Evolutionary conservation across 2,888 invertebrate species (phyloP), one percentile per base, ranked within the genome.

Genomic region (Erynnis tages): DNA sequence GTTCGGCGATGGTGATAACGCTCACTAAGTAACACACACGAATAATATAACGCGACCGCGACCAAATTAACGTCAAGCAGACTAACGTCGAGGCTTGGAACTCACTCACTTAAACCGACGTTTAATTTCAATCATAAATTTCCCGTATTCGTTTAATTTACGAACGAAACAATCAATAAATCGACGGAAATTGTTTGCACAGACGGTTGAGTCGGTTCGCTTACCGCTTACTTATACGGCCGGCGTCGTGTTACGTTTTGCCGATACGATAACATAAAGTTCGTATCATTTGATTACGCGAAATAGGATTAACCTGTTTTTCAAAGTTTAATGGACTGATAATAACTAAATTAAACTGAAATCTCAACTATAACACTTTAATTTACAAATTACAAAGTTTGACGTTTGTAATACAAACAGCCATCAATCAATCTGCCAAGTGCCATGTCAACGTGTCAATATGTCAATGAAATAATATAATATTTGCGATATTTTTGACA

Each of bases 1-100:
- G 71, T 64, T 67, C 64, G 61, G 50, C 55, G 69, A 62, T 63
- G 59, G 63, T 79, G 82, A 83, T 85, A 85, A 82, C 74, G 69
- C 65, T 58, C 54, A 57, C 60, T 59, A 67, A 66, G 65, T 61
- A 67, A 62, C 61, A 49, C 55, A 58, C 55, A 48, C 52, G 54
- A 46, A 47, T 53, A 46, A 38, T 50, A 53, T 67, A 67, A 75
- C 59, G 57, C 63, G 53, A 57, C 71, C 62, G 59, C 63, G 70
- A 66, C 68, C 64, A 69, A 71, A 71, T 68, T 69, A 70, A 61
- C 63, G 60, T 60, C 53, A 56, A 54, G 58, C 56, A 58, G 58
- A 58, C 54, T 56, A 58, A 56, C 60, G 59, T 59, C 60, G 59
- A 59, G 60, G 29, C 14, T 21, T 53, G 55, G 49, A 52, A 37